phyloP scores from a whole-genome alignment of 2,113 vertebrate genomes.

The Thamnaconus septentrionalis region DNA sequence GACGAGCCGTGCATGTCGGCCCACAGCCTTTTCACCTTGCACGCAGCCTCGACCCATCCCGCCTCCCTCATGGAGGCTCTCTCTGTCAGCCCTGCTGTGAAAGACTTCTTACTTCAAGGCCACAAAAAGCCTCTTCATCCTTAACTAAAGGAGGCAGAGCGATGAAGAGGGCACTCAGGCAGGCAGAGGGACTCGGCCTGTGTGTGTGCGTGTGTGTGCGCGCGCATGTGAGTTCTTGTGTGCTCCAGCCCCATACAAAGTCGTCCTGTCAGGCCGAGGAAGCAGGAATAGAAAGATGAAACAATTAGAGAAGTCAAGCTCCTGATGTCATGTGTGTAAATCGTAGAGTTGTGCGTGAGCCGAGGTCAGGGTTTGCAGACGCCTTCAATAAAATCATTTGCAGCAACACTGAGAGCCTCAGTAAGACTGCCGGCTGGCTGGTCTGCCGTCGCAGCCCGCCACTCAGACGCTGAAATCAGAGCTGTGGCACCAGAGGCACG shows the following conservation, averaged over 20 bases:
- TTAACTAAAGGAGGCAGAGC: constrained; percentile 19
- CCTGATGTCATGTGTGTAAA: too few species aligned
- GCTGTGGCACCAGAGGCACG: constrained; percentile 13
- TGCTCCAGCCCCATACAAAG: too few species aligned
- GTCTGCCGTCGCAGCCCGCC: neutral
- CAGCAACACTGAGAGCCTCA: constrained; percentile 39
- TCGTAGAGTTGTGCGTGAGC: constrained; percentile 6
- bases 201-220: too few species aligned
- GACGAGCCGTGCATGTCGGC: constrained; percentile 43
- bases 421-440: constrained; percentile 10
- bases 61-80: constrained; percentile 40
- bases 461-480: constrained; percentile 36
- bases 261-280: too few species aligned
- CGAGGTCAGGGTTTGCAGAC: constrained; percentile 27
- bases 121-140: constrained; percentile 56
- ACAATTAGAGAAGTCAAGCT: too few species aligned
- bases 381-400: constrained; percentile 43
- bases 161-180: too few species aligned
- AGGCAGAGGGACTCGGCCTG: too few species aligned
- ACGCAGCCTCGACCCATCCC: constrained; percentile 39
- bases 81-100: constrained; percentile 30
- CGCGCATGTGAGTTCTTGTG: too few species aligned
- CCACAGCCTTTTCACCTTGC: constrained; percentile 38
- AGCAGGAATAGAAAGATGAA: too few species aligned
- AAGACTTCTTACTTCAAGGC: constrained; percentile 43